Percentiles rank a stretch among this genome's conserved stretches.
Conservation (phyloP, 2,797 vertebrate genomes). For the Chrosomus eos region DNA sequence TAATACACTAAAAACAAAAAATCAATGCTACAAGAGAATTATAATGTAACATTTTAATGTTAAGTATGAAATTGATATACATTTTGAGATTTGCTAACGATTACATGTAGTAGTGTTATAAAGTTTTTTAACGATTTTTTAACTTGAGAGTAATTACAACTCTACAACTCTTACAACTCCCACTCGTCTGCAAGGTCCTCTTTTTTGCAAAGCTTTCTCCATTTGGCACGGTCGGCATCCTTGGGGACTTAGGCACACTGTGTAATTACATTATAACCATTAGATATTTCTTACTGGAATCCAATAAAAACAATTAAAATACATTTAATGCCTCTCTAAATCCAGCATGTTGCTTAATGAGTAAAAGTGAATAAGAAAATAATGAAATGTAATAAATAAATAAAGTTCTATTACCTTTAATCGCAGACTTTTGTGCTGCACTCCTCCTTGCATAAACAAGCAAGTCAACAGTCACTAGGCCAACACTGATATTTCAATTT, state of each 20-base stretch:
- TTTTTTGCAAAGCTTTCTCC: not conserved
- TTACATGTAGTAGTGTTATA: not conserved
- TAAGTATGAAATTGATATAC: not conserved
- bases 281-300: not conserved
- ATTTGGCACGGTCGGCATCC: not conserved
- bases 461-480: not conserved
- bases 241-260: not conserved
- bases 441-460: not conserved
- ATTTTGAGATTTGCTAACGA: not conserved
- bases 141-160: not conserved
- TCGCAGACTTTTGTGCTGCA: not conserved
- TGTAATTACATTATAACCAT: not conserved
- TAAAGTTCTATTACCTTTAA: not conserved
- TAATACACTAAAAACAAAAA: no score
- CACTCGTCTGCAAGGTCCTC: not conserved
- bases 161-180: not conserved
- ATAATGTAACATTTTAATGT: not conserved
- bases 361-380: not conserved
- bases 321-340: not conserved
- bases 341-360: not conserved
- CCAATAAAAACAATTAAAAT: not conserved
- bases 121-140: not conserved
- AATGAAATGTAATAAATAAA: not conserved
- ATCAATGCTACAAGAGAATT: not conserved
- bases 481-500: conserved; percentile 21